Conservation (phyloP, 2,888 invertebrate genomes). For the Heliconius ismenius region DNA sequence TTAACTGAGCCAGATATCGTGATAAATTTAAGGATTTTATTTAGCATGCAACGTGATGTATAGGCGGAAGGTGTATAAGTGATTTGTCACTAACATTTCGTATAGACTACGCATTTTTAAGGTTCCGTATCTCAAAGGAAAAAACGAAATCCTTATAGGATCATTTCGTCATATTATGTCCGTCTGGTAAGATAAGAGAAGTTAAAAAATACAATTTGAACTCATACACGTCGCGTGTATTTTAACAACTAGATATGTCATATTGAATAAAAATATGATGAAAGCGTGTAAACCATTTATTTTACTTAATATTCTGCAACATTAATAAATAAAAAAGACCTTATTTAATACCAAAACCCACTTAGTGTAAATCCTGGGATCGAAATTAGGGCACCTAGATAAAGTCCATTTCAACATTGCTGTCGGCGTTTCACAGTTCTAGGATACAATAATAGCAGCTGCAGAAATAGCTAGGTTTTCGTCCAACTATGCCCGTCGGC, state of each 20-base stretch:
- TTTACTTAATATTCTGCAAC: neutral
- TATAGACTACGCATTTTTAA: neutral
- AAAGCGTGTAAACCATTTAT: neutral
- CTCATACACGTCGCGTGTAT: neutral
- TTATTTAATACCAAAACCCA: neutral
- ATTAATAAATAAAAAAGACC: neutral
- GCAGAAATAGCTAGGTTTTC: constrained; percentile 42
- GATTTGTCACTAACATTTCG: neutral
- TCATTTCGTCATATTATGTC: neutral
- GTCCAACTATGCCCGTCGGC: constrained; percentile 35
- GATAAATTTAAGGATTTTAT: constrained; percentile 3
- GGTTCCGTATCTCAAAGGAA: neutral
- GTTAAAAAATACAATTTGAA: neutral
- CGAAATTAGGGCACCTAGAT: constrained; percentile 35
- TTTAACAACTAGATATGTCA: too few species aligned
- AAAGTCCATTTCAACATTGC: constrained; percentile 36
- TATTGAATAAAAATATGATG: neutral
- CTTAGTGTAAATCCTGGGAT: constrained; percentile 16
- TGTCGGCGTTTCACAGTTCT: constrained; percentile 35
- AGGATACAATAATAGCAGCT: constrained; percentile 43
- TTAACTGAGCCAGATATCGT: neutral
- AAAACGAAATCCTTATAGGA: neutral
- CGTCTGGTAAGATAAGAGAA: too few species aligned
- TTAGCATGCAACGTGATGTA: neutral
- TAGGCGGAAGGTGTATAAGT: neutral